Evolutionary conservation across 2,888 invertebrate species (phyloP), one percentile per base, ranked within the genome.

Genomic region (Chloroclystis v-ata): DNA sequence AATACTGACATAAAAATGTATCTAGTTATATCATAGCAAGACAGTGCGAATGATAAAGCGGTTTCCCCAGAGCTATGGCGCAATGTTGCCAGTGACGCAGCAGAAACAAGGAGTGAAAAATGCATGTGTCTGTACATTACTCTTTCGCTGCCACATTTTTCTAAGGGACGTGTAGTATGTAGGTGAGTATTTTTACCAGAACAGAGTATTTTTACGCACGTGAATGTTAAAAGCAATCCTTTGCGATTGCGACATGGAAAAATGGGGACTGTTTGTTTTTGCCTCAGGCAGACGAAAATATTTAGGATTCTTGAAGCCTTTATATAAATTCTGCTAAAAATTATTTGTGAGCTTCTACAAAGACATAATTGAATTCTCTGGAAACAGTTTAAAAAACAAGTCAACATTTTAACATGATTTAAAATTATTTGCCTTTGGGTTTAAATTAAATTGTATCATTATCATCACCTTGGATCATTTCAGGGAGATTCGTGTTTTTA

Each of bases 71-170:
- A 24, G 25, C 50, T 50, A 29, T 43, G 41, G 41, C 54, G 49
- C 60, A 65, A 59, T 59, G 59, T 58, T 59, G 47, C 43, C 58
- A 58, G 56, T 63, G 64, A 68, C 64, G 67, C 57, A 52, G 56
- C 57, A 59, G 57, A 63, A 60, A 55, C 55, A 56, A 49, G 47
- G 52, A 52, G 61, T 69, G 67, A 71, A 70, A 73, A 72, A 73
- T 69, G 66, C 68, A 63, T 56, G 56, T 56, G 57, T 59, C 60
- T 56, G 49, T 66, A 65, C 68, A 70, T 72, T 69, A 69, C 67
- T 72, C 68, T 69, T 65, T 63, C 54, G 49, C 52, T 50, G 53
- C 57, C 61, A 52, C 59, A 57, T 55, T 58, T 63, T 69, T 65
- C 57, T 51, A 61, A 55, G 56, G 59, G 40, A 60, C 59, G 63